Base-by-base conservation (phyloP, 2,888 invertebrate species). In the Miltochrista miniata region DNA sequence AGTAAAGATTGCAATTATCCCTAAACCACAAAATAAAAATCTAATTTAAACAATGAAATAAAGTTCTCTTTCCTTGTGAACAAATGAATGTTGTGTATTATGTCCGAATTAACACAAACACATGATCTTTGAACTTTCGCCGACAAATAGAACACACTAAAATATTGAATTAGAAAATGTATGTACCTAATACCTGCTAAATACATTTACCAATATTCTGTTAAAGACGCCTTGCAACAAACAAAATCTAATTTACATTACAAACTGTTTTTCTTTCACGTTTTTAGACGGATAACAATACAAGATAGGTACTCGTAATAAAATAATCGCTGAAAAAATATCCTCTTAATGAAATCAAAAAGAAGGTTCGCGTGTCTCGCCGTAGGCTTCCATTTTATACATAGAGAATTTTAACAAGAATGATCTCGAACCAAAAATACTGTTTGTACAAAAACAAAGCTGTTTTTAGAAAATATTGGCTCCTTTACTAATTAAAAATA, bases 301-400 rank as follows among this genome's bases (percentile, higher is more conserved):
- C 34, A 43, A 51, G 52, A 56, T 62, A 51, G 52, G 55, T 62
- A 49, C 38, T 10, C 30, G 30, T 31, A 54, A 56, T 56, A 54
- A 40, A 57, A 60, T 64, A 58, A 60, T 64, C 42, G 43, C 48
- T 55, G 49, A 24, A 54, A 56, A 61, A 54, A 61, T 57, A 55
- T 53, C 54, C 47, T 59, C 52, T 54, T 68, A 70, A 74, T 68
- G 67, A 68, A 70, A 69, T 59, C 49, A 59, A 39, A 44, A 67
- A 59, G 53, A 60, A 55, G 47, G 37, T 51, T 53, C 47, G 56
- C 72, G 59, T 72, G 70, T 73, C 55, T 36, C 46, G 65, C 70
- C 59, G 46, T 34, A 39, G 67, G 70, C 58, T 38, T 54, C 54
- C 38, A 48, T 61, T 64, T 56, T 62, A 56, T 66, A 56, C 38